phyloP scores from a whole-genome alignment of 2,888 invertebrate species.

The Phaonia tiefii region DNA sequence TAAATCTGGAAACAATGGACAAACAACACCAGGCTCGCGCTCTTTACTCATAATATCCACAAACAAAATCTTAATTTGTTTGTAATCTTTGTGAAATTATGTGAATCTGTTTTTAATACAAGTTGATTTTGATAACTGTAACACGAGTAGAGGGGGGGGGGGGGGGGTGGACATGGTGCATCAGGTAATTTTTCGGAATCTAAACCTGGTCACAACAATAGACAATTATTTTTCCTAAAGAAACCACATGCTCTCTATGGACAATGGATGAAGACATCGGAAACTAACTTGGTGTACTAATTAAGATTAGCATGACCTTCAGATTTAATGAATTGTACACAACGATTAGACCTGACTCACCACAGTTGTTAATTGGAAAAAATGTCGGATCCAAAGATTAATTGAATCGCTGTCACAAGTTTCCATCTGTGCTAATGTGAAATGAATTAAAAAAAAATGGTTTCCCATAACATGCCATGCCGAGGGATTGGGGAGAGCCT shows the following conservation, averaged over 20 bases:
- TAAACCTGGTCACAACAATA: background rate
- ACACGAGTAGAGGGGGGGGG: background rate
- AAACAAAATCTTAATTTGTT: slow-evolving; percentile 12
- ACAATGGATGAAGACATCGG: background rate
- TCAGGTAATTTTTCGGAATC: background rate
- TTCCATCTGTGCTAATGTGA: no score
- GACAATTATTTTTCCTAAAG: no score
- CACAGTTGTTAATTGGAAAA: no score
- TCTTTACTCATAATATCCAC: slow-evolving; percentile 16
- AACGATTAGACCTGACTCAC: background rate
- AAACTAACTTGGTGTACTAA: background rate
- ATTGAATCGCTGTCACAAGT: no score
- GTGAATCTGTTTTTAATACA: slow-evolving; percentile 28
- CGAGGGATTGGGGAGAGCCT: no score
- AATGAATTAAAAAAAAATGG: no score
- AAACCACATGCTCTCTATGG: no score
- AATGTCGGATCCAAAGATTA: no score
- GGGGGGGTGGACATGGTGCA: background rate
- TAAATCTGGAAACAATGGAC: slow-evolving; percentile 42
- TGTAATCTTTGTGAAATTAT: background rate
- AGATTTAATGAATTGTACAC: background rate
- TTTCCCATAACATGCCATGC: no score
- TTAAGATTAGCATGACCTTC: no score
- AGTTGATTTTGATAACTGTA: slow-evolving; percentile 1
- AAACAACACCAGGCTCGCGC: slow-evolving; percentile 31